Percentiles rank a stretch among this genome's conserved stretches.
phyloP scores from a whole-genome alignment of 2,888 invertebrate genomes.

The Disparrhopalites patrizii region DNA sequence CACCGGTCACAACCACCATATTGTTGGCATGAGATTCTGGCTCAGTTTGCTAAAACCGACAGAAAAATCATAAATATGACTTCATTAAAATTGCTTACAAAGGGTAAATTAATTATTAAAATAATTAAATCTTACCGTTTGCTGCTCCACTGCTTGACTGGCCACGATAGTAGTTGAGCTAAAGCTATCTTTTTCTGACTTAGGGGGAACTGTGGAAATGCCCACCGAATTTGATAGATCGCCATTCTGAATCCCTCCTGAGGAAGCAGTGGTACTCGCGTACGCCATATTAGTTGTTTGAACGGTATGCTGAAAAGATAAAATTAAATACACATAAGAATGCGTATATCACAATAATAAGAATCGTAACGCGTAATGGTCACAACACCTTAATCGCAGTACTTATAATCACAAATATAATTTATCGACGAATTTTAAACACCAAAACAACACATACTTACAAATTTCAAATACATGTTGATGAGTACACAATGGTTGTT shows the following conservation, averaged over 20 bases:
- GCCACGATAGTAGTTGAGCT: constrained; percentile 51
- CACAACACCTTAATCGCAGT: no score
- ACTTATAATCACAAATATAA: no score
- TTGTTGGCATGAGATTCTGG: constrained; percentile 56
- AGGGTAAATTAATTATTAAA: background rate
- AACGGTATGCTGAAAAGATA: constrained; percentile 89
- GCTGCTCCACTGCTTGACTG: constrained; percentile 48
- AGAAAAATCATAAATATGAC: background rate
- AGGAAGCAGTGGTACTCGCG: constrained; percentile 47
- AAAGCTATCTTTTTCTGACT: constrained; percentile 46
- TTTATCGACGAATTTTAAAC: no score
- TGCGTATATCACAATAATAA: no score
- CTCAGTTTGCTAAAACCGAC: constrained; percentile 57
- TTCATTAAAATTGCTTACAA: background rate
- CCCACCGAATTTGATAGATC: constrained; percentile 39
- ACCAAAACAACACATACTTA: no score
- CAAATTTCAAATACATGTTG: no score
- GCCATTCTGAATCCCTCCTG: constrained; percentile 42
- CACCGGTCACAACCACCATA: constrained; percentile 49
- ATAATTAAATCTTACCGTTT: constrained; percentile 50
- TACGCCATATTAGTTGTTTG: constrained; percentile 71
- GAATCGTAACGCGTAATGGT: no score
- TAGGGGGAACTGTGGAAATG: constrained; percentile 32
- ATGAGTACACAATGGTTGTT: no score
- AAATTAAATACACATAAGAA: no score